Evolutionary conservation across 2,113 vertebrate genomes (phyloP), one percentile per base, ranked within the genome.

Genomic region (Gallinago media): DNA sequence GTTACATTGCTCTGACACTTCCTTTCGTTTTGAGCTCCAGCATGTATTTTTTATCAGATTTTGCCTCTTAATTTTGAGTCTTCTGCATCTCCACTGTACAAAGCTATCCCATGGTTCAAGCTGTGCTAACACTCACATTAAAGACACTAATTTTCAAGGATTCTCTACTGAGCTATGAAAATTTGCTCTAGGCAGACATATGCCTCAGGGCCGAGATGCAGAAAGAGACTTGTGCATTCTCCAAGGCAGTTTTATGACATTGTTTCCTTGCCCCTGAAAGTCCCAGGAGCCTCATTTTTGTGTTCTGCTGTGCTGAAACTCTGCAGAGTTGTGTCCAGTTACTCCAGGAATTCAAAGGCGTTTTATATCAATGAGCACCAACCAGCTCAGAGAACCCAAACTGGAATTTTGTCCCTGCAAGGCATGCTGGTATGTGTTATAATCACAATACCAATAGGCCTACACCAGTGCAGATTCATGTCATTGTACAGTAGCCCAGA

Each of bases 41-140:
- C 31, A 62, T 92, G 27, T 40, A 68, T 89, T 94, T 96, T 97
- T 96, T 19, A 94, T 72, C 59, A 80, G 42, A 63, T 77, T 96
- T 87, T 93, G 75, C 56, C 40, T 88, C 61, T 74, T 90, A 83
- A 82, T 95, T 95, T 73, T 74, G 58, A 63, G 49, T 56, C 58
- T 91, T 89, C 38, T 72, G 12, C n/a, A 46, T 81, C 58, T 94
- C 29, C 13, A 67, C 17, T 15, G 26, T 52, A 85, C 47, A 75
- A 68, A 87, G 55, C 23, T 80, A 47, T 94, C 58, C 81, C 46
- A 49, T 42, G 11, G 27, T 83, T 71, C 38, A 74, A 90, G 55
- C 70, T 87, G 11, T 79, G 8, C 29, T 72, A 92, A 50, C n/a
- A 31, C n/a, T 95, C 52, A 74, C 17, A 55, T 72, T 82, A 65